Conservation (phyloP, 2,888 invertebrate species). For the Flexamia atlantica region DNA sequence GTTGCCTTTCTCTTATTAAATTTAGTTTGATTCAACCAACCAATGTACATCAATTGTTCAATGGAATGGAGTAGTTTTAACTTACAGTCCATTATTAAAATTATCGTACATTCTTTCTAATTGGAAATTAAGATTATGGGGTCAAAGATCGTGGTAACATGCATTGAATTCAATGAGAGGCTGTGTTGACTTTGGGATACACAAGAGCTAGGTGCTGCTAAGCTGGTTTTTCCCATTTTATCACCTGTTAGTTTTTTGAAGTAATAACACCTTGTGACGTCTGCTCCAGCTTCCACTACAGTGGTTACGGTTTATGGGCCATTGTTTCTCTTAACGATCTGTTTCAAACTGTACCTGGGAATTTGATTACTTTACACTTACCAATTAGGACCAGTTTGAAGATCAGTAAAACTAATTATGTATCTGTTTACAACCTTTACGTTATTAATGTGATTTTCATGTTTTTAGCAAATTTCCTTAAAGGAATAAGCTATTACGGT, state of each 20-base stretch:
- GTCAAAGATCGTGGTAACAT: no score
- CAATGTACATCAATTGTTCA: no score
- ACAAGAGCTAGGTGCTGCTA: background rate
- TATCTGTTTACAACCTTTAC: conserved; percentile 1
- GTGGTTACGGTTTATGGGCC: conserved; percentile 38
- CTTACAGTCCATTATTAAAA: no score
- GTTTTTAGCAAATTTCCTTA: no score
- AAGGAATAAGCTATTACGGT: no score
- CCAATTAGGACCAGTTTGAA: conserved; percentile 8
- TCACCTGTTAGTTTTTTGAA: background rate
- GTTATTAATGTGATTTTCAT: background rate
- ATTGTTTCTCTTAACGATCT: conserved; percentile 31
- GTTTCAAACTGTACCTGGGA: conserved; percentile 13
- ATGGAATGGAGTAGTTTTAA: no score
- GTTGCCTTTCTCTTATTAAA: no score
- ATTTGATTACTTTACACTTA: conserved; percentile 50
- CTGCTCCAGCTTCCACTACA: conserved; percentile 28
- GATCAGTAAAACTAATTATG: conserved; percentile 49
- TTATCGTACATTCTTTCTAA: no score
- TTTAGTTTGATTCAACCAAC: no score
- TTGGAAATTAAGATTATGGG: no score
- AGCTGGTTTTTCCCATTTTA: conserved; percentile 2
- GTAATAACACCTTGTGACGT: conserved; percentile 6
- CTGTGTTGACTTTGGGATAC: background rate
- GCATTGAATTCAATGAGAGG: no score